phyloP scores from a whole-genome alignment of 2,888 invertebrate species.

The Pediacus dermestoides region DNA sequence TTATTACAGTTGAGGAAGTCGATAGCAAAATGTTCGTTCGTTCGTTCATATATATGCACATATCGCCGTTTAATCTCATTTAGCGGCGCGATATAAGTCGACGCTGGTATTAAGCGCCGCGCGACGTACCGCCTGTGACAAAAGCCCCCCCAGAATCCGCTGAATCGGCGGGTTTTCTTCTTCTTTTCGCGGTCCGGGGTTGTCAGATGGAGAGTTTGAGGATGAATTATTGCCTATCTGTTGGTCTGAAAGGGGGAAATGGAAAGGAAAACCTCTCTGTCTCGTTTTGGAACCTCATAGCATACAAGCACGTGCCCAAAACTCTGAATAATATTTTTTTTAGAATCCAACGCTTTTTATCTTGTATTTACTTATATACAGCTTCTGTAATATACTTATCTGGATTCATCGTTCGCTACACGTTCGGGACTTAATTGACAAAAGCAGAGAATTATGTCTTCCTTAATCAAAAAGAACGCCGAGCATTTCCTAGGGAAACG shows the following conservation, averaged over 20 bases:
- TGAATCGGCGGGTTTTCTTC: slow-evolving; percentile 55
- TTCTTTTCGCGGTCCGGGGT: slow-evolving; percentile 36
- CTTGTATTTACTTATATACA: too few species aligned
- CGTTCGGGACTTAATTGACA: too few species aligned
- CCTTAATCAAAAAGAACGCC: too few species aligned
- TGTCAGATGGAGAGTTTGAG: slow-evolving; percentile 32
- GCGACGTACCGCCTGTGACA: slow-evolving; percentile 57
- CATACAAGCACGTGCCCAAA: too few species aligned
- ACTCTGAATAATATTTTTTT: too few species aligned
- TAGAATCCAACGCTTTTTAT: too few species aligned
- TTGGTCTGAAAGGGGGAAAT: slow-evolving; percentile 46
- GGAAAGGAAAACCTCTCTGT: slow-evolving; percentile 44
- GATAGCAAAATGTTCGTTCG: slow-evolving; percentile 44
- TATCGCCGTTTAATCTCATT: slow-evolving; percentile 38
- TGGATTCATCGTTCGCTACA: too few species aligned
- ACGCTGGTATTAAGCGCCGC: slow-evolving; percentile 40
- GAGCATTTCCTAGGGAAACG: too few species aligned
- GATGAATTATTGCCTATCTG: slow-evolving; percentile 49
- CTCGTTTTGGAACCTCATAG: too few species aligned
- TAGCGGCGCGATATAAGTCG: slow-evolving; percentile 29
- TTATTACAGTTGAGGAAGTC: slow-evolving; percentile 46
- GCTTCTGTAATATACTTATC: too few species aligned
- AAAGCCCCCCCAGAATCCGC: slow-evolving; percentile 49
- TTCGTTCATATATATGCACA: not conserved
- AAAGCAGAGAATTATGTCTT: too few species aligned